Evolutionary conservation across 2,797 vertebrate genomes (phyloP).

Genomic region (Sylvia borin): DNA sequence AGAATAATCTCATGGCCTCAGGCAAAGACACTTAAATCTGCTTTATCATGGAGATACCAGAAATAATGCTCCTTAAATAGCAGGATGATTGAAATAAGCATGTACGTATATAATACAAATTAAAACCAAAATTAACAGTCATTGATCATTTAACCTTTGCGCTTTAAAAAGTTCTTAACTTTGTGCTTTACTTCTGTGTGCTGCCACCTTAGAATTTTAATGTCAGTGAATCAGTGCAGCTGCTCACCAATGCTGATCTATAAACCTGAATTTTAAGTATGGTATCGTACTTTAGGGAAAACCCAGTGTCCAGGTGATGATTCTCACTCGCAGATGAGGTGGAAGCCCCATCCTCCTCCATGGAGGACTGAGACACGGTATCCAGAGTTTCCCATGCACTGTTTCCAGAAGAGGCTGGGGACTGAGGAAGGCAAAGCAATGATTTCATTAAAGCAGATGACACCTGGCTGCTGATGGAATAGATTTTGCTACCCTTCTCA

Average conservation of each 20-base stretch:
- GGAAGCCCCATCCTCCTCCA: constrained; percentile 41
- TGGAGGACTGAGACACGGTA: constrained; percentile 6
- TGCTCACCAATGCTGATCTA: background rate
- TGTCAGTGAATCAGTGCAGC: background rate
- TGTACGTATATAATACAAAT: background rate
- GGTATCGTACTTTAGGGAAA: constrained; percentile 88
- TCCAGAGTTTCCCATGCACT: constrained; percentile 43
- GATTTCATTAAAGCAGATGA: constrained; percentile 91
- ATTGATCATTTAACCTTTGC: background rate
- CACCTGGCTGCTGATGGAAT: constrained; percentile 89
- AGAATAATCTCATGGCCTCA: background rate
- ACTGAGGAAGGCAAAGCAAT: constrained; percentile 78
- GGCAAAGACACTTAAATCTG: background rate
- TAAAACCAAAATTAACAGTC: background rate
- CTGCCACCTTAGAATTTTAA: background rate
- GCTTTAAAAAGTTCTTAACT: background rate
- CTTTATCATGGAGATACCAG: background rate
- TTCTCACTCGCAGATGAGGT: constrained; percentile 9
- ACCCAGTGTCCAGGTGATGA: constrained; percentile 77
- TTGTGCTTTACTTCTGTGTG: background rate
- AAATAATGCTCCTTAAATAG: background rate
- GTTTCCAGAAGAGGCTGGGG: constrained; percentile 59
- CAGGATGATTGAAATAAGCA: background rate
- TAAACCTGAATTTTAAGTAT: background rate
- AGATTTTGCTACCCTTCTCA: constrained; percentile 82